These are phyloP conservation scores for Cryptomyrus ogoouensis DNA, from an alignment of 2,113 vertebrate species.

Conservation along the genomic window DNA sequence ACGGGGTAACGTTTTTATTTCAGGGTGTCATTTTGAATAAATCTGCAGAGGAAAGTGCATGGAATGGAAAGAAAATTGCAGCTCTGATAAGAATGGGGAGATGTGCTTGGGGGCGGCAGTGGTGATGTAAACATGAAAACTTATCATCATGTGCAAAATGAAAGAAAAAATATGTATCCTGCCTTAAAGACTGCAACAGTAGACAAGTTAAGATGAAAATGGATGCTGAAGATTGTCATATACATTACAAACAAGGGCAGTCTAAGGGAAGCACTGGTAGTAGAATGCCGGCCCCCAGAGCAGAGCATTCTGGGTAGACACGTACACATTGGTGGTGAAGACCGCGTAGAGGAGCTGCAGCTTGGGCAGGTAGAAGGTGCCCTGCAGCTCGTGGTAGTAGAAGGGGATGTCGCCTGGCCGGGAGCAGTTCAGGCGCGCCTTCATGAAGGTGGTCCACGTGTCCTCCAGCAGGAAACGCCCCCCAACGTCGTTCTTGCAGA, in stretches of 20 bases:
- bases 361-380: conserved; percentile 84
- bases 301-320: background rate
- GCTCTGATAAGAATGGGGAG: background rate
- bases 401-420: conserved; percentile 88
- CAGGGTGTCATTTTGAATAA: background rate
- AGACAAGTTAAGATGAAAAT: background rate
- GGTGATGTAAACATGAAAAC: background rate
- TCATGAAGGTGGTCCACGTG: conserved; percentile 98
- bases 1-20: background rate
- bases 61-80: background rate
- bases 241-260: background rate
- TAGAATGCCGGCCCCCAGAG: background rate
- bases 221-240: background rate
- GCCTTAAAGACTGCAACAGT: background rate
- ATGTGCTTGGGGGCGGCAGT: background rate
- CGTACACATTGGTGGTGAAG: conserved; percentile 93
- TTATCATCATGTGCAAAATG: background rate
- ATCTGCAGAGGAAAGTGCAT: background rate
- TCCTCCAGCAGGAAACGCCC: conserved; percentile 90
- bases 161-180: background rate
- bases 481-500: conserved; percentile 93
- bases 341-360: conserved; percentile 88
- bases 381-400: conserved; percentile 89
- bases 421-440: conserved; percentile 90
- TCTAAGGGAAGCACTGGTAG: background rate